These are phyloP conservation scores for Castor canadensis DNA, from an alignment of 2,113 vertebrate genomes.

Conservation along the genomic window DNA sequence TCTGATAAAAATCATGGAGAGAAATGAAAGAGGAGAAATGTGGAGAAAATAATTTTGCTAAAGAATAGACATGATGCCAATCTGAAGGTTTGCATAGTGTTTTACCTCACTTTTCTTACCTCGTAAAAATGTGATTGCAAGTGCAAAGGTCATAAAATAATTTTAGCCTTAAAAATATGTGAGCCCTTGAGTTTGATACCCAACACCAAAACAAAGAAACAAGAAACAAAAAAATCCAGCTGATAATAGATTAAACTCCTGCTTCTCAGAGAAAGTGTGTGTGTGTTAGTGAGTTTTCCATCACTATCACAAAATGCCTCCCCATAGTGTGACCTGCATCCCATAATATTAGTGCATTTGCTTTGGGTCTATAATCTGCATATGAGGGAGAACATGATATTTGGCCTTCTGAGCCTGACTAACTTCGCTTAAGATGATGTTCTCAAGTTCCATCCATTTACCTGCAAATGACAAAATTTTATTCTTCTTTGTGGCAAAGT, in stretches of 20 bases:
- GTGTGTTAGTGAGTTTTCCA: neutral
- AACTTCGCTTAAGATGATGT: no score
- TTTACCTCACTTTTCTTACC: neutral
- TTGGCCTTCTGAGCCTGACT: no score
- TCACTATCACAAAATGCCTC: neutral
- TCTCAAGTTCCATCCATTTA: no score
- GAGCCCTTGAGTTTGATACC: neutral
- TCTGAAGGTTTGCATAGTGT: neutral
- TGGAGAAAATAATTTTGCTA: neutral
- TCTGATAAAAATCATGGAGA: neutral
- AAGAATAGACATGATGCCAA: rapidly evolving
- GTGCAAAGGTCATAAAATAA: neutral
- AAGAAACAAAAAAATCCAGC: neutral
- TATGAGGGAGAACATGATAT: no score
- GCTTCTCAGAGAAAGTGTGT: neutral
- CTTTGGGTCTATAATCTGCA: no score
- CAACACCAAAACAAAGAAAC: neutral
- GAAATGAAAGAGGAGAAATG: neutral
- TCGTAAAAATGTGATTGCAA: neutral
- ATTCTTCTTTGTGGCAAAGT: no score
- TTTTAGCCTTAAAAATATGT: neutral
- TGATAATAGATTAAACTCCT: neutral
- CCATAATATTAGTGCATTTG: no score
- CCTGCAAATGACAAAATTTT: no score
- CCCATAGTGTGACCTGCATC: no score